Conservation (phyloP, 2,888 invertebrate species). For the Sinodicranocentrus sp. region DNA sequence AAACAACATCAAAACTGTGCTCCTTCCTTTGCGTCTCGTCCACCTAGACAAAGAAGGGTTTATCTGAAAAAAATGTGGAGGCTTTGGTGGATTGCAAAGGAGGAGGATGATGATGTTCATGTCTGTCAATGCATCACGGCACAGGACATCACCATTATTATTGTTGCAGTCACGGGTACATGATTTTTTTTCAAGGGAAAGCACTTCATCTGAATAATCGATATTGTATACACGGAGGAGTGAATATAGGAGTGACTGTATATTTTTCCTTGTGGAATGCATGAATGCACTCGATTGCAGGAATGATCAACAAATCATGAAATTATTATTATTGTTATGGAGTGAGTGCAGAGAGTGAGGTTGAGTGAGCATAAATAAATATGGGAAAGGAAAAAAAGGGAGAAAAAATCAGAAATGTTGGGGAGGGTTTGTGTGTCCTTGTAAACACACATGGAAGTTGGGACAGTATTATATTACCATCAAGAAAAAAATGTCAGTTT, state of each 20-base stretch:
- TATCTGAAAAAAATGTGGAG: too few species aligned
- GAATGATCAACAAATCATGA: conserved; percentile 61
- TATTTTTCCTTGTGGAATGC: conserved; percentile 11
- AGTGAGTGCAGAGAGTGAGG: conserved; percentile 3
- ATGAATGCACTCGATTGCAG: conserved; percentile 33
- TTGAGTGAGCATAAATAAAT: neutral
- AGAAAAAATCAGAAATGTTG: neutral
- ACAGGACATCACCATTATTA: conserved; percentile 47
- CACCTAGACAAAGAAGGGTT: too few species aligned
- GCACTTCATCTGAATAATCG: conserved; percentile 63
- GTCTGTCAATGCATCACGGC: conserved; percentile 52
- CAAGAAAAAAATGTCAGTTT: too few species aligned
- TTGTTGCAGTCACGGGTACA: conserved; percentile 44
- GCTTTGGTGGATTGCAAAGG: neutral
- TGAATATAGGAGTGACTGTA: conserved; percentile 7
- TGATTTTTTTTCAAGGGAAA: conserved; percentile 33
- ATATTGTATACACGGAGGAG: conserved; percentile 46
- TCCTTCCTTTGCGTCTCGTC: conserved; percentile 10
- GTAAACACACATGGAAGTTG: too few species aligned
- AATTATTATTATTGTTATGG: conserved; percentile 41
- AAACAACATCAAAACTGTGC: conserved; percentile 31
- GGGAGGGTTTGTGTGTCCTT: too few species aligned
- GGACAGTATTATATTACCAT: too few species aligned
- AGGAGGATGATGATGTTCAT: conserved; percentile 13
- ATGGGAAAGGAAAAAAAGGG: neutral